These are phyloP conservation scores for Vulpes lagopus DNA, from an alignment of 2,113 vertebrate species.

Conservation along the genomic window DNA sequence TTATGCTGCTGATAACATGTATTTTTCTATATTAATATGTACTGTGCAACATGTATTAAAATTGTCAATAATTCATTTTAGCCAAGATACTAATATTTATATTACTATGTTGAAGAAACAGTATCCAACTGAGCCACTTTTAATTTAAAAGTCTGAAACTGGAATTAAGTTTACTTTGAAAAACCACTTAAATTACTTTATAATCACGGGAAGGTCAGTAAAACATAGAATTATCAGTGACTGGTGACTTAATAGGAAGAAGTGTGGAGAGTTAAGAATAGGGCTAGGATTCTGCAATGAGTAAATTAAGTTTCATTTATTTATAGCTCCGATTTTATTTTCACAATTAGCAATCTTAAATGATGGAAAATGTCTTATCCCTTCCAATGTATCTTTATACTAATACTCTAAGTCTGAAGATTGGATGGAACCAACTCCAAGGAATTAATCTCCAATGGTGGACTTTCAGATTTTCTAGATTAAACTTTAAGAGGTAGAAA, in stretches of 20 bases:
- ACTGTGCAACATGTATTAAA: conserved; percentile 92
- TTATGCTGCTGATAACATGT: conserved; percentile 90
- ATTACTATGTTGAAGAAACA: conserved; percentile 87
- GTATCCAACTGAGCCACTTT: conserved; percentile 83
- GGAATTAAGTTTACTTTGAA: conserved; percentile 77
- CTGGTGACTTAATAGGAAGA: conserved; percentile 47
- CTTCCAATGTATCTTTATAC: background rate
- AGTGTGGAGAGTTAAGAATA: conserved; percentile 1
- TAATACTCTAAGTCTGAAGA: conserved; percentile 50
- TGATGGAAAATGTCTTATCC: conserved; percentile 56
- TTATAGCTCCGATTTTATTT: conserved; percentile 63
- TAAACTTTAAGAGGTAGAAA: conserved; percentile 48
- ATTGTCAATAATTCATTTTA: conserved; percentile 91
- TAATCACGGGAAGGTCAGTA: conserved; percentile 62
- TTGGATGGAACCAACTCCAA: conserved; percentile 23
- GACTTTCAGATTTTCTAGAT: conserved; percentile 48
- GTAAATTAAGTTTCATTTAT: conserved; percentile 44
- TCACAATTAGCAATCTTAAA: conserved; percentile 58
- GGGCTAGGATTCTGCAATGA: background rate
- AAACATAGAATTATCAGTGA: conserved; percentile 55
- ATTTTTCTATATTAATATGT: conserved; percentile 92
- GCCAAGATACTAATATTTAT: conserved; percentile 89
- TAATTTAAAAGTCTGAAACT: conserved; percentile 81
- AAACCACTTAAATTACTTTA: conserved; percentile 66
- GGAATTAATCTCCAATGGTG: conserved; percentile 55